Conservation (phyloP, 2,888 invertebrate species). For the Papilio protenor region DNA sequence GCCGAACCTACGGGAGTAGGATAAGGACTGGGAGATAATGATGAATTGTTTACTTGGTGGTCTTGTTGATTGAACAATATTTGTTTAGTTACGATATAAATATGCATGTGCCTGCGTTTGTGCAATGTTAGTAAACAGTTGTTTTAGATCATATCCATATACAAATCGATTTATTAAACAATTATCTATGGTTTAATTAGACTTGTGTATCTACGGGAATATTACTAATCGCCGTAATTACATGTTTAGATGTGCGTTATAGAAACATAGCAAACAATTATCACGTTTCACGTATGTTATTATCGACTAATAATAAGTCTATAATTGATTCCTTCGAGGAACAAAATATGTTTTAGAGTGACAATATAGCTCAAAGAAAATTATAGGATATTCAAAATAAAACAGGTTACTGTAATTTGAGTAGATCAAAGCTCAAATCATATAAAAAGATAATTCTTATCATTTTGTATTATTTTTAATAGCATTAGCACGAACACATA, state of each 20-base stretch:
- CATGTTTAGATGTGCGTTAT: constrained; percentile 12
- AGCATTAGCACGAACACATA: too few species aligned
- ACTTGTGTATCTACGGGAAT: constrained; percentile 29
- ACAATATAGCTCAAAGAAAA: not conserved
- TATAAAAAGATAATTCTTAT: too few species aligned
- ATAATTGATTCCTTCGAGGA: not conserved
- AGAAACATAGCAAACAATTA: constrained; percentile 28
- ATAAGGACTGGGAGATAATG: too few species aligned
- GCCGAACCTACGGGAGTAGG: too few species aligned
- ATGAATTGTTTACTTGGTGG: not conserved
- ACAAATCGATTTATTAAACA: constrained; percentile 32
- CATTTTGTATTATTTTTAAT: too few species aligned
- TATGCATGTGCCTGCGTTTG: not conserved
- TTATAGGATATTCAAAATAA: not conserved
- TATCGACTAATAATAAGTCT: constrained; percentile 2
- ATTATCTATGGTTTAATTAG: constrained; percentile 22
- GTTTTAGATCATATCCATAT: constrained; percentile 20
- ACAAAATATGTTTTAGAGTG: not conserved
- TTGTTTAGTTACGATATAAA: not conserved
- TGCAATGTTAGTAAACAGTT: not conserved
- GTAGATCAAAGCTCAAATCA: not conserved
- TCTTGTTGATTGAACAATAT: not conserved
- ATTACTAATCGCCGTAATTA: constrained; percentile 33
- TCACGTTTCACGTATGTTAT: constrained; percentile 14
- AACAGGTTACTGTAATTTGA: not conserved